These are phyloP conservation scores for Bufo gargarizans DNA, from an alignment of 2,113 vertebrate species.

Conservation along the genomic window DNA sequence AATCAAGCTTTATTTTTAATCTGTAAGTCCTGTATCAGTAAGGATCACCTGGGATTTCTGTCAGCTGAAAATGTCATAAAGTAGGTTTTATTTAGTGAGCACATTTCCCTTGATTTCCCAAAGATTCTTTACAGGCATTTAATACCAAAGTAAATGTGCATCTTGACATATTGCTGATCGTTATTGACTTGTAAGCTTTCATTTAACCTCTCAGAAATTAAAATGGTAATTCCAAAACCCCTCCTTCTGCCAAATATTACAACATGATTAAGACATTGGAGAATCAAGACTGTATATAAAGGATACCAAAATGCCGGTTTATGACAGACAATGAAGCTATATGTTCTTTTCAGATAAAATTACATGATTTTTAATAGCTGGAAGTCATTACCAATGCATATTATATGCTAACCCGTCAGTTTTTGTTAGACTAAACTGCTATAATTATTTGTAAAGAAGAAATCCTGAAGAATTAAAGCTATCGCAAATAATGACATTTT, in stretches of 20 bases:
- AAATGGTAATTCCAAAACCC: constrained; percentile 1
- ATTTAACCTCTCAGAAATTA: constrained; percentile 12
- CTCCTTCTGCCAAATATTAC: constrained; percentile 37
- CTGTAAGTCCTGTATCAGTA: background rate
- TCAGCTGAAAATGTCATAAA: constrained; percentile 36
- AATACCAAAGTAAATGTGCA: constrained; percentile 34
- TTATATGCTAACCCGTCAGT: constrained; percentile 39
- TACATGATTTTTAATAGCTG: constrained; percentile 36
- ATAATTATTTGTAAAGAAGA: constrained; percentile 32
- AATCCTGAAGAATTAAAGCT: constrained; percentile 21
- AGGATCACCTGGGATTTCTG: constrained; percentile 24
- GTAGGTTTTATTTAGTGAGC: constrained; percentile 12
- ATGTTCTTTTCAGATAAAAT: constrained; percentile 29
- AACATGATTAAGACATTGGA: constrained; percentile 38
- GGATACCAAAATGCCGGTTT: background rate
- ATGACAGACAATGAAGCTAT: background rate
- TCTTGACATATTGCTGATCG: constrained; percentile 21
- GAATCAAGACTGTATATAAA: background rate
- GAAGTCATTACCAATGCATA: constrained; percentile 27
- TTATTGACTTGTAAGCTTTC: constrained; percentile 23
- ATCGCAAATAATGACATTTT: constrained; percentile 41
- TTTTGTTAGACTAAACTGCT: constrained; percentile 33
- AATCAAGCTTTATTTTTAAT: constrained; percentile 22
- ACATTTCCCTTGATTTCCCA: constrained; percentile 37
- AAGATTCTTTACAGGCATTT: constrained; percentile 16